Conservation (phyloP, 2,888 invertebrate species). For the Ectemnius continuus region DNA sequence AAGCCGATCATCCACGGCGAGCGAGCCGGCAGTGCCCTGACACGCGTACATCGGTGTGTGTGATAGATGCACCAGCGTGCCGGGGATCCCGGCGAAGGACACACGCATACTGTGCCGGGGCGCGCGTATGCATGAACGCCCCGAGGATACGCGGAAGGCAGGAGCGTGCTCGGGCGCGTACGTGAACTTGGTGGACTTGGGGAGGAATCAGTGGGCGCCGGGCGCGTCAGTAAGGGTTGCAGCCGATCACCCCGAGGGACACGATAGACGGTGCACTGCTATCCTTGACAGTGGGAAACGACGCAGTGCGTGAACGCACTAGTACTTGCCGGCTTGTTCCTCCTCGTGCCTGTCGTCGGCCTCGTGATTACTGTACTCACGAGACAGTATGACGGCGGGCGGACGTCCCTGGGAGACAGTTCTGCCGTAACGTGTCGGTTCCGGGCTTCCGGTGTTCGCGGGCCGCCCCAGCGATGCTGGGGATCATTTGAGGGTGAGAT, state of each 20-base stretch:
- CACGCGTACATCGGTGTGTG: conserved; percentile 45
- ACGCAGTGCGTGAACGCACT: conserved; percentile 1
- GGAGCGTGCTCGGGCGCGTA: conserved; percentile 44
- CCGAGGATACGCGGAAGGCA: conserved; percentile 51
- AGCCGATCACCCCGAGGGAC: conserved; percentile 5
- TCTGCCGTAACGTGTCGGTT: conserved; percentile 34
- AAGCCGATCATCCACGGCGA: conserved; percentile 29
- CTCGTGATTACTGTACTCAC: conserved; percentile 16
- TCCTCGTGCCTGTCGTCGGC: conserved; percentile 17
- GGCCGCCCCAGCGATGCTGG: conserved; percentile 23
- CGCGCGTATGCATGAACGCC: conserved; percentile 38
- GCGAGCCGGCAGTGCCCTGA: conserved; percentile 28
- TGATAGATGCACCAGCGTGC: conserved; percentile 47
- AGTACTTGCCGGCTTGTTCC: conserved; percentile 21
- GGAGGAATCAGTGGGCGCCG: conserved; percentile 12
- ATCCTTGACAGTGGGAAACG: conserved; percentile 34
- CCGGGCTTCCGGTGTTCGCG: background rate
- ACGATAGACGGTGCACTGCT: conserved; percentile 15
- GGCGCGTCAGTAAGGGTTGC: too few species aligned
- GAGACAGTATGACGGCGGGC: conserved; percentile 34
- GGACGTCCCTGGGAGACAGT: conserved; percentile 52
- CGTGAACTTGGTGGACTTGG: conserved; percentile 49
- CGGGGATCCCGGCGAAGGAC: conserved; percentile 31
- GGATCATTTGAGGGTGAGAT: conserved; percentile 30
- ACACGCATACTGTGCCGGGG: conserved; percentile 37